Base-by-base conservation (phyloP, 2,797 vertebrate species). In the Epinephelus awoara region DNA sequence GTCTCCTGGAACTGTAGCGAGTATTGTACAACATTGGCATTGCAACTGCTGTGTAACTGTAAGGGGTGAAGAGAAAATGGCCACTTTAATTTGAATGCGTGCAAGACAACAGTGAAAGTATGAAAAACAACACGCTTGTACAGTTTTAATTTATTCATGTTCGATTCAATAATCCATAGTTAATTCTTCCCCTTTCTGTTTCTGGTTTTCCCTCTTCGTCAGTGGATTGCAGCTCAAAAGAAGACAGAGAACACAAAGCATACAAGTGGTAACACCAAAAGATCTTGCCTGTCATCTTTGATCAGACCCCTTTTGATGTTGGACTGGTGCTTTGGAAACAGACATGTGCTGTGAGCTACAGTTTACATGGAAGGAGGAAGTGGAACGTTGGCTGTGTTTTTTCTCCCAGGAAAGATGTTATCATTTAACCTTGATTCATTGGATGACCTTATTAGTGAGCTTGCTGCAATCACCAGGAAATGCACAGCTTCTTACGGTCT, bases 1-100 rank as follows among this genome's bases (percentile, higher is more conserved):
- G 94, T 88, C 98, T 97, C 91, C 95, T 97, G 67, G 98, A 99
- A 92, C 98, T 99, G 94, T 99, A 99, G 83, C 97, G 97, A 0
- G 98, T 99, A 69, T 99, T 99, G 83, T 99, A 99, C 67, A 99
- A 93, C 98, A 99, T 99, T 1, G 98, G 98, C 98, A 99, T 98
- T 17, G 98, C 98, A 83, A 99, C 98, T 0, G 98, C 98, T 3
- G 98, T 99, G 91, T 99, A 99, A 91, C 98, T 99, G 95, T 38
- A 58, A 67, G 42, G 29, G 68, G n/a, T 11, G 9, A 68, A 51
- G 14, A 40, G 71, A 69, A 66, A 17, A 42, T 7, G 52, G 15
- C 11, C 0, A 3, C 6, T 21, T 66, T 67, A 12, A 7, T 19
- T 66, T 51, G 2, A 46, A 62, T 44, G 29, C 8, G 54, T 12